Conservation (phyloP, 2,113 vertebrate genomes). For the Charina bottae region DNA sequence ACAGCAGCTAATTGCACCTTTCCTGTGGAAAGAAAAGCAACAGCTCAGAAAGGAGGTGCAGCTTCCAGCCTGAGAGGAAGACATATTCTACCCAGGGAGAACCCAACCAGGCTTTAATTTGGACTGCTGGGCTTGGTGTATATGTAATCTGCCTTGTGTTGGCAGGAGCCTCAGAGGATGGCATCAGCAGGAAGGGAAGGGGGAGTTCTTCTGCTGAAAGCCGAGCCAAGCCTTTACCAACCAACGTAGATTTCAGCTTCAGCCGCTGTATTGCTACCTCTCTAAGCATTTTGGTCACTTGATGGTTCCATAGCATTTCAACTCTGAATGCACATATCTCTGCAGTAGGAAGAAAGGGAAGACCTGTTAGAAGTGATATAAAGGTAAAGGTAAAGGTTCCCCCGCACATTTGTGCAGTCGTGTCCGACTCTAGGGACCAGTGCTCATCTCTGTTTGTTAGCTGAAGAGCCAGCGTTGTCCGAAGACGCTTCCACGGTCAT, state of each 20-base stretch:
- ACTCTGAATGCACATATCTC: not conserved
- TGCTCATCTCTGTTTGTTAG: too few relatives aligned
- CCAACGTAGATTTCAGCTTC: not conserved
- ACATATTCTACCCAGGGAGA: constrained; percentile 47
- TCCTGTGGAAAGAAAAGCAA: constrained; percentile 58
- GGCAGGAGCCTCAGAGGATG: not conserved
- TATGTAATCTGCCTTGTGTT: not conserved
- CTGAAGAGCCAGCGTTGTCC: too few relatives aligned
- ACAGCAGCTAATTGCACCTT: constrained; percentile 74
- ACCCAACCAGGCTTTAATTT: not conserved
- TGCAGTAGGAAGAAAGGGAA: not conserved
- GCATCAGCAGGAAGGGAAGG: not conserved
- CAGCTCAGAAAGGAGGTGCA: constrained; percentile 49
- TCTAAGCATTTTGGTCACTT: not conserved
- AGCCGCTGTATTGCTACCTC: accelerated
- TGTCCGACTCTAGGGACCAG: too few relatives aligned
- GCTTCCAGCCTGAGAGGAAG: constrained; percentile 66
- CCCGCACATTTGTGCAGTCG: too few relatives aligned
- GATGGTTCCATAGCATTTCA: not conserved
- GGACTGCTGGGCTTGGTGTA: not conserved
- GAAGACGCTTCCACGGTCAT: too few relatives aligned
- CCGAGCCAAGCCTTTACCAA: not conserved
- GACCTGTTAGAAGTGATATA: not conserved
- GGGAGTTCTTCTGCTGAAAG: not conserved
- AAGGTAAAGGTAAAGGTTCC: too few relatives aligned